These are phyloP conservation scores for Metacarcinus magister DNA, from an alignment of 2,888 invertebrate genomes.

Conservation along the genomic window DNA sequence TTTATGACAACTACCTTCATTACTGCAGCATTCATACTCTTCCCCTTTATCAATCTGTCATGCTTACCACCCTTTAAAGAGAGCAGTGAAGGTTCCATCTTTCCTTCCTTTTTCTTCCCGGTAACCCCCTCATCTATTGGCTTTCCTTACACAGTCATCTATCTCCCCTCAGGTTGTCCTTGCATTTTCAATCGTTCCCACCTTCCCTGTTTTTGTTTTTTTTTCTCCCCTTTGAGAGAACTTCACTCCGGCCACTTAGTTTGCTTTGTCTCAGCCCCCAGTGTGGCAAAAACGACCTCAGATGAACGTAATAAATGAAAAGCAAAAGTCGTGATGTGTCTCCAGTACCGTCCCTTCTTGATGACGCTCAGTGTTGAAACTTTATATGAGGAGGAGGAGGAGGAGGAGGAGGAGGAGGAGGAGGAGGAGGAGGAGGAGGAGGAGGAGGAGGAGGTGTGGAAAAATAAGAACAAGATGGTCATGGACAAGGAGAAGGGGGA, in stretches of 20 bases:
- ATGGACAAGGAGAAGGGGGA: not conserved
- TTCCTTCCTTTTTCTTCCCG: not conserved
- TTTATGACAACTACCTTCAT: not conserved
- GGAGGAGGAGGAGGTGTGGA: not conserved
- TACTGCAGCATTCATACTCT: not conserved
- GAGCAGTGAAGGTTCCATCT: not conserved
- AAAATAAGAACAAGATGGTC: not conserved
- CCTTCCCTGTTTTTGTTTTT: not conserved
- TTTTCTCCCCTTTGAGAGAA: not conserved
- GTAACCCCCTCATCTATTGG: not conserved
- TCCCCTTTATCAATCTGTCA: not conserved
- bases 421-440: not conserved
- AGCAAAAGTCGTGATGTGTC: not conserved
- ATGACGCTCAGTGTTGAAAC: not conserved
- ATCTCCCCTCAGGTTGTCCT: not conserved
- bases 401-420: not conserved
- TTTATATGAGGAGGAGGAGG: not conserved
- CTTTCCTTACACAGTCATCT: not conserved
- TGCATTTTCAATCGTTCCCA: not conserved
- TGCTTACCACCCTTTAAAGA: not conserved
- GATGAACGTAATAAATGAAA: not conserved
- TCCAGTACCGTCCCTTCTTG: not conserved
- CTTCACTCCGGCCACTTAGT: not conserved
- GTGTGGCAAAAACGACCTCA: not conserved
- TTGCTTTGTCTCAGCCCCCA: not conserved